Evolutionary conservation across 53 echinoderm and acorn worm genomes (phyloP).

Genomic region (Zoroaster sp.): DNA sequence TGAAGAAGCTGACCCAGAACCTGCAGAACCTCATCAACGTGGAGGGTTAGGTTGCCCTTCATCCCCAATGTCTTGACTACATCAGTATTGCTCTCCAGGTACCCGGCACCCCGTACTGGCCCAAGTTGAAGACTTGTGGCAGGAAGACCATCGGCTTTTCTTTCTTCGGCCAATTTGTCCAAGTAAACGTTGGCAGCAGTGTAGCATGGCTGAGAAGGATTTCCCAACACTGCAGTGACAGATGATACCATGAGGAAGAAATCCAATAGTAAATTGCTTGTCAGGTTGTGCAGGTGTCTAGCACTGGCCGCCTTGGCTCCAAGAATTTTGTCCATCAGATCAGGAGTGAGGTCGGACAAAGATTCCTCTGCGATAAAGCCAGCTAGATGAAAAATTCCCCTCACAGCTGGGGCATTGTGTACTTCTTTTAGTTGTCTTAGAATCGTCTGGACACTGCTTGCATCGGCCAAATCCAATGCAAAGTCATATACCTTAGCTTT

Average conservation of each 20-base stretch:
- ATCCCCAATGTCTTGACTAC: conserved; percentile 16
- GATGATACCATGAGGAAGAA: conserved; percentile 73
- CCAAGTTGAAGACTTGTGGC: conserved; percentile 78
- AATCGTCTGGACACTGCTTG: neutral
- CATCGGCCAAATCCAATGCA: conserved; percentile 12
- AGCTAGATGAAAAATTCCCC: conserved; percentile 74
- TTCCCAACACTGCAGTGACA: conserved; percentile 66
- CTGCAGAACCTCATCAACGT: conserved; percentile 79
- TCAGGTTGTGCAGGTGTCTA: conserved; percentile 50
- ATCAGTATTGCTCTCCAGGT: conserved; percentile 30
- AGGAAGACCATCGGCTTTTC: conserved; percentile 61
- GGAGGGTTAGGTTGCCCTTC: conserved; percentile 56
- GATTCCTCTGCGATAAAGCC: conserved; percentile 60
- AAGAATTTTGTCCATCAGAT: neutral
- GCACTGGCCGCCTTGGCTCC: conserved; percentile 26
- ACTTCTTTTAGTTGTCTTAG: neutral
- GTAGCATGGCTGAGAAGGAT: conserved; percentile 65
- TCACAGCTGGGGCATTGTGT: conserved; percentile 40
- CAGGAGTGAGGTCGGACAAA: conserved; percentile 36
- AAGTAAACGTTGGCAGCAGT: conserved; percentile 60
- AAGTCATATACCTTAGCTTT: conserved; percentile 58
- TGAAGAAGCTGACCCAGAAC: conserved; percentile 67
- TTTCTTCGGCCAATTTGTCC: conserved; percentile 63
- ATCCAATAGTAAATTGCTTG: conserved; percentile 65
- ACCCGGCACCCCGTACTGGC: conserved; percentile 71